Base-by-base conservation (phyloP, 2,888 invertebrate genomes). In the Drosophila multiciliata region DNA sequence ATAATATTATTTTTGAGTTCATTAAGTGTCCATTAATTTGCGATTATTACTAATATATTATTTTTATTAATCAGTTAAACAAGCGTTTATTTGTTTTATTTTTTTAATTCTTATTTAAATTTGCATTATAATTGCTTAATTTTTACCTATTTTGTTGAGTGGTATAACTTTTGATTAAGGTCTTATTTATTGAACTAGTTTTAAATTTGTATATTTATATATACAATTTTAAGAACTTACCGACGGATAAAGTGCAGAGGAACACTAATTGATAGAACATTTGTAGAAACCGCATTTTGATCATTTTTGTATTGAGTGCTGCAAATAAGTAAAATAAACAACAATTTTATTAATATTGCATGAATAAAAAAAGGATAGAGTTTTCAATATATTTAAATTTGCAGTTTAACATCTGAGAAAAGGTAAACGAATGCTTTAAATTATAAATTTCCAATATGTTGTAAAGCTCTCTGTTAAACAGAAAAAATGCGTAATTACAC, bases 261-360 rank as follows among this genome's bases (percentile, higher is more conserved):
- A 85, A 74, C 4, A 73, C 75, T 23, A 63, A 40, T 55, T 66
- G 69, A 48, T 71, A 79, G 4, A 50, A 45, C 54, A 59, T 60
- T 20, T 73, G 87, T 64, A 63, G 69, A 76, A 78, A 70, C 81
- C 74, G 62, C 84, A 84, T 84, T 57, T 48, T 76, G 63, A 60
- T 65, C 23, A 38, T 54, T 20, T 40, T 52, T 5, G 0, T n/a
- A 42, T 32, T 40, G 1, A 63, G 26, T 50, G 26, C 57, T 57
- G 57, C 32, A 57, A 57, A 12, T 17, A 11, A 6, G 15, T 38
- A 17, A 23, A 32, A 32, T 32, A 3, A 29, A 20, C n/a, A 7
- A 53, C 3, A 0, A 35, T 36, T 23, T 17, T 11, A 1, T 52
- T 11, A n/a, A 6, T 50, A 50, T 33, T 33, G 12, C 1, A 20